phyloP scores from a whole-genome alignment of 2,888 invertebrate genomes.

The Acanthosepion pharaonis region DNA sequence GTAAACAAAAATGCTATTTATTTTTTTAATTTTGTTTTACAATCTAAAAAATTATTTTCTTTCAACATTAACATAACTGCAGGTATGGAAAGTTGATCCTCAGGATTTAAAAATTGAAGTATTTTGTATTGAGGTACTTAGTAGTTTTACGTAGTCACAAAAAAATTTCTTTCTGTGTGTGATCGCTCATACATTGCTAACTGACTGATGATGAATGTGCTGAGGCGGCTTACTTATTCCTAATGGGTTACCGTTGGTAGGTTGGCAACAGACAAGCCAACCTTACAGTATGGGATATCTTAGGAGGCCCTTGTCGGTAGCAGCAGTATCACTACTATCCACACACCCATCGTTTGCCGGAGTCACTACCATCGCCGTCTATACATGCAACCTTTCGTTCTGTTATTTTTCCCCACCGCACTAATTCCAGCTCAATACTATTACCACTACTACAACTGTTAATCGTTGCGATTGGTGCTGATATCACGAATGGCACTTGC shows the following conservation, averaged over 20 bases:
- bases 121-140: too few species aligned
- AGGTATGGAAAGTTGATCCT: too few species aligned
- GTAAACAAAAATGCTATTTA: too few species aligned
- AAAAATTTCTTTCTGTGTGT: background rate
- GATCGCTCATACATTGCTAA: background rate
- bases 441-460: background rate
- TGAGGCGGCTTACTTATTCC: background rate
- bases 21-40: too few species aligned
- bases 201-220: background rate
- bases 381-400: background rate
- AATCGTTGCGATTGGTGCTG: background rate
- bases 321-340: background rate
- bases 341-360: background rate
- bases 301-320: background rate
- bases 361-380: background rate
- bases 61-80: too few species aligned
- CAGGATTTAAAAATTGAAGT: too few species aligned
- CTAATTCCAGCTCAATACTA: background rate
- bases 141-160: background rate
- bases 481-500: background rate
- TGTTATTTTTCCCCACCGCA: background rate
- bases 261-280: slow-evolving; percentile 23
- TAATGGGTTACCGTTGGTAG: background rate
- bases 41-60: too few species aligned
- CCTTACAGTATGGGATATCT: background rate